Evolutionary conservation across 2,888 invertebrate species (phyloP).

Genomic region (Ypsolopha sequella): DNA sequence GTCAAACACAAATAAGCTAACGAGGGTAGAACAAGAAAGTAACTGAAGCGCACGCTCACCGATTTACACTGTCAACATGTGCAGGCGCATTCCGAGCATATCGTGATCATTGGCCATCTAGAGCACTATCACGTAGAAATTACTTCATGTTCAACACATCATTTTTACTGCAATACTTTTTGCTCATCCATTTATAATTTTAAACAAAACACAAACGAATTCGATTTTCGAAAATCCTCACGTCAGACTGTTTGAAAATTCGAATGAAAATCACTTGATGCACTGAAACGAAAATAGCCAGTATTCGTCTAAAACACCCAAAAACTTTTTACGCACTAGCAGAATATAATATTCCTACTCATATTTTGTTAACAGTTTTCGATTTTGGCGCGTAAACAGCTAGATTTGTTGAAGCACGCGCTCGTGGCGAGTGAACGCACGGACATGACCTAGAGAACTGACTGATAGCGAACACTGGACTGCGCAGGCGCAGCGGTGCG

Average conservation of each 20-base stretch:
- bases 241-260: no score
- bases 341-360: no score
- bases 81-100: neutral
- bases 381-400: neutral
- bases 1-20: neutral
- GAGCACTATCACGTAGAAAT: conserved; percentile 2
- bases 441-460: conserved; percentile 46
- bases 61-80: neutral
- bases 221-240: neutral
- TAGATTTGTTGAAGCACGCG: neutral
- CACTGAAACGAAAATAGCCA: no score
- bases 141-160: neutral
- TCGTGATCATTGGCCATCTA: conserved; percentile 3
- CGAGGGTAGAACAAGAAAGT: conserved; percentile 1
- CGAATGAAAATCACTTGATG: no score
- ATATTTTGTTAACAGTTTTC: neutral
- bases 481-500: conserved; percentile 31
- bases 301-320: no score
- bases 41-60: neutral
- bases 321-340: no score
- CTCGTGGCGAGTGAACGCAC: conserved; percentile 20
- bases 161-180: neutral
- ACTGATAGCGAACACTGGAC: conserved; percentile 31
- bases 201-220: neutral
- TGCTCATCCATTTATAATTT: neutral